Conservation (phyloP, 2,797 vertebrate species). For the Simalia tracyae region DNA sequence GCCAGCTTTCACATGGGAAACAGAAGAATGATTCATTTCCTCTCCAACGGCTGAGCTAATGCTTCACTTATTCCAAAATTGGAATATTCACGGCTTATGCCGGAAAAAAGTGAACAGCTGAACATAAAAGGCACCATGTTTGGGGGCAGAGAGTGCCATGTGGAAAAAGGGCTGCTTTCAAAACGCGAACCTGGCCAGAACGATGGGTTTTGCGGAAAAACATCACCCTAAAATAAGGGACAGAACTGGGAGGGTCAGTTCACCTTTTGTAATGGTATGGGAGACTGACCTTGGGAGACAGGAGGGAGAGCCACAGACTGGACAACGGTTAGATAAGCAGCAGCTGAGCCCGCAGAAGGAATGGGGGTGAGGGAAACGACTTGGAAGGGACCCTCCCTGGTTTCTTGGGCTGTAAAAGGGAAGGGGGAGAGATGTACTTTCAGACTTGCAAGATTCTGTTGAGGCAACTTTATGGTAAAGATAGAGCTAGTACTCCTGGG, state of each 20-base stretch:
- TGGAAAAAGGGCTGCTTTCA: neutral
- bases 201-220: neutral
- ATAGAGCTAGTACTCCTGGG: too few relatives aligned
- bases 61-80: constrained; percentile 33
- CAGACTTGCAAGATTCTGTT: too few relatives aligned
- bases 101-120: constrained; percentile 25
- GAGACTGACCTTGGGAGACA: neutral
- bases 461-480: too few relatives aligned
- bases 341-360: neutral
- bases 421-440: too few relatives aligned
- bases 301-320: neutral
- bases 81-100: constrained; percentile 5
- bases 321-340: neutral
- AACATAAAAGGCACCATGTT: neutral
- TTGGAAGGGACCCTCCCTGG: neutral
- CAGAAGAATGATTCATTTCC: constrained; percentile 65
- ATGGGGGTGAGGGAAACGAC: neutral
- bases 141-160: accelerated
- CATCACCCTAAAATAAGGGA: neutral
- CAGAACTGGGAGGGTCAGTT: neutral
- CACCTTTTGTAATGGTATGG: neutral
- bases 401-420: too few relatives aligned
- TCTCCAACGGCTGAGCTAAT: constrained; percentile 48
- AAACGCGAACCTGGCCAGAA: neutral
- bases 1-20: constrained; percentile 50